Percentiles rank a stretch among this genome's conserved stretches.
Evolutionary conservation across 2,113 vertebrate species (phyloP).

Genomic region (Pristiophorus japonicus): DNA sequence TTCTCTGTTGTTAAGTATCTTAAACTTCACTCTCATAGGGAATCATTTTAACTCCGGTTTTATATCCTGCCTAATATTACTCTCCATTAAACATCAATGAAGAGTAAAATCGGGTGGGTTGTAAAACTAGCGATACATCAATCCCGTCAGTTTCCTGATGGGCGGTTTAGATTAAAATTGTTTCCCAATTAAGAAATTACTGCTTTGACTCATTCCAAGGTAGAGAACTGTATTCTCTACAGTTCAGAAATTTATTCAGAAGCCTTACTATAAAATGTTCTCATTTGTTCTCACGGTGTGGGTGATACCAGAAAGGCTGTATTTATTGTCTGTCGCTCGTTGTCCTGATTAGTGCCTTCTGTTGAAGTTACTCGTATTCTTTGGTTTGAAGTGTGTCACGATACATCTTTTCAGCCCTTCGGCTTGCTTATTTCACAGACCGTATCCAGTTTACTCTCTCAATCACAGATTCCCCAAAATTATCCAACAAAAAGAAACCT

Average conservation of each 20-base stretch:
- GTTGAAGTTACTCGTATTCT: not conserved
- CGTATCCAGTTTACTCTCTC: not conserved
- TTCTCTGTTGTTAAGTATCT: too few relatives aligned
- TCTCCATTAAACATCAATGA: not conserved
- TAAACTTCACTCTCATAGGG: not conserved
- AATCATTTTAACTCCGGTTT: not conserved
- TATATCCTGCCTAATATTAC: not conserved
- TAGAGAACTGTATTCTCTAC: not conserved
- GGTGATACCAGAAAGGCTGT: not conserved
- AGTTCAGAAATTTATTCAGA: not conserved
- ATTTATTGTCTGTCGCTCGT: not conserved
- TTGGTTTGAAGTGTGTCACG: not conserved
- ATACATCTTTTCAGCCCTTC: not conserved
- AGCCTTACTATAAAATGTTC: not conserved
- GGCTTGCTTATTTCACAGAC: not conserved
- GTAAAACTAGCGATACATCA: not conserved
- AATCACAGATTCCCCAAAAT: not conserved
- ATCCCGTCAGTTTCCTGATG: not conserved
- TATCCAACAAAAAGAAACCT: not conserved
- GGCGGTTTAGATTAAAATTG: not conserved
- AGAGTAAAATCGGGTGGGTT: not conserved
- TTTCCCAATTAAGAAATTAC: not conserved
- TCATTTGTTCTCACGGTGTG: not conserved
- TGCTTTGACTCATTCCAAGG: not conserved
- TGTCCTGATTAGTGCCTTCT: not conserved